Base-by-base conservation (phyloP, 2,797 vertebrate species). In the Erithacus rubecula region DNA sequence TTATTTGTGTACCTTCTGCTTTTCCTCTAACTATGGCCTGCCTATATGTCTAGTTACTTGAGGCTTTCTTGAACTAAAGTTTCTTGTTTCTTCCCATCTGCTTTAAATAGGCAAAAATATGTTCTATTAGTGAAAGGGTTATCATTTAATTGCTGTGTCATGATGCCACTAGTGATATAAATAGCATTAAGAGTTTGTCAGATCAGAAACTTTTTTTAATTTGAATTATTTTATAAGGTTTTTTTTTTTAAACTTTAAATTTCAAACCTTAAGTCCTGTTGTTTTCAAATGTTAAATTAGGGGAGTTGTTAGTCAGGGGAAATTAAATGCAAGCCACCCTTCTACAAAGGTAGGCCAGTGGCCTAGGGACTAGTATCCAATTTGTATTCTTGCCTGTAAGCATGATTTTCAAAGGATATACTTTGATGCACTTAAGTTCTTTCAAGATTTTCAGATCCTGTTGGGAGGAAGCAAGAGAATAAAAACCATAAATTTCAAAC, bases 271-370 rank as follows among this genome's bases (percentile, higher is more conserved):
- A 41, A 87, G 29, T 46, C 3, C 2, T 43, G 51, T 53, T 83
- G 22, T 82, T 94, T 94, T 90, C 53, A 85, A 80, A 43, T 92
- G 20, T 74, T 95, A 89, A 96, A 62, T 92, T 91, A 93, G 55
- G 77, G 95, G 72, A 96, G 49, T 90, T 94, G 55, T 93, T 95
- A 96, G 47, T 49, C 14, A 26, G 46, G 91, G 86, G 84, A 97
- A 96, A 96, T 96, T 80, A 96, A 96, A 91, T 81, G 89, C 76
- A 93, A 96, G 60, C 76, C 88, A 94, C 70, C 52, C 79, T 95
- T 96, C 86, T 89, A 92, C 62, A 93, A 95, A 97, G 95, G 69
- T 96, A 95, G 94, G 87, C 76, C 93, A 79, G 71, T 87, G 58
- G 80, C 87, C 21, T 95, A 65, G 87, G 93, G 89, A 97, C 79